Base-by-base conservation (phyloP, 2,797 vertebrate genomes). In the Acanthis flammea region DNA sequence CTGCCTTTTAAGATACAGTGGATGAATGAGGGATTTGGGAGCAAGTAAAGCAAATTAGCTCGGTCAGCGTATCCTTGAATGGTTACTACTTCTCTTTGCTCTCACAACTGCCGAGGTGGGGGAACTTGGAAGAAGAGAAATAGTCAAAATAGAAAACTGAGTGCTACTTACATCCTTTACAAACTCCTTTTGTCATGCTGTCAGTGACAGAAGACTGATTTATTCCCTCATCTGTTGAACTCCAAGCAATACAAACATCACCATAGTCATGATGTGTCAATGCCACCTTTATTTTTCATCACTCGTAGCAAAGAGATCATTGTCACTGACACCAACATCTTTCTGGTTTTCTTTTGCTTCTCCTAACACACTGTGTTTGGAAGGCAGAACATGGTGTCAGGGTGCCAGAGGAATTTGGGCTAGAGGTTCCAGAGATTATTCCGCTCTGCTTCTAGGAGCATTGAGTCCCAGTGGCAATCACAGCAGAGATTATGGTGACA, bases 191-290 rank as follows among this genome's bases (percentile, higher is more conserved):
- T 95, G 82, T 87, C 54, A 53, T 62, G 41, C 80, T 93, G 89
- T 70, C 79, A 72, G 44, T 72, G 76, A 72, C 39, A 91, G 73
- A 90, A 94, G 73, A 71, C 41, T 73, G 88, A 91, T 90, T 86
- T 94, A 91, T 95, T 95, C 73, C 42, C 12, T 90, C 12, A 21
- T 57, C 62, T 92, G 53, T 96, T 91, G 68, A 78, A 96, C 78
- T 92, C 57, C 44, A 70, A 80, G 83, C 73, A 67, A 63, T 70
- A 80, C 73, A 92, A 84, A 81, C 71, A 92, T 82, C 80, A 55
- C 47, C 0, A 0, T 45, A 73, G 78, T 76, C 83, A 77, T 80
- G 78, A 89, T 74, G 31, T 88, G 88, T 92, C 91, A 94, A n/a
- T 90, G 75, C 66, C 31, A 61, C 68, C 63, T 86, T 83, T 92